Evolutionary conservation across 2,797 vertebrate genomes (phyloP).

Genomic region (Toxotes lorentzi): DNA sequence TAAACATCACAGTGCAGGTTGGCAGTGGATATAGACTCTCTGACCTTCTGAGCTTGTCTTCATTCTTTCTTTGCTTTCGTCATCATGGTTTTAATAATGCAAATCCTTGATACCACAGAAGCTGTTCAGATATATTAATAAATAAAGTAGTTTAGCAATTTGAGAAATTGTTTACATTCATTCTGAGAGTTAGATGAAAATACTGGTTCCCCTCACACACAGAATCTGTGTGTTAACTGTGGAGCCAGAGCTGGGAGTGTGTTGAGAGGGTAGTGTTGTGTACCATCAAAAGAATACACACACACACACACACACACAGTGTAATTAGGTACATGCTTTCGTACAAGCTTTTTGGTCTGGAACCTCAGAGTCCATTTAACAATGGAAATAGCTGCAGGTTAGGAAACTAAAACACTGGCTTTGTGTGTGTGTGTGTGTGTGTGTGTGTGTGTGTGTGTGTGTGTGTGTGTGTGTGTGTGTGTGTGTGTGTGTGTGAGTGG

Average conservation of each 20-base stretch:
- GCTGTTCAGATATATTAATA: background rate
- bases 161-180: background rate
- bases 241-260: background rate
- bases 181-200: too few species aligned
- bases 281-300: constrained; percentile 20
- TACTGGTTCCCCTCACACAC: too few species aligned
- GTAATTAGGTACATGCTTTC: constrained; percentile 72
- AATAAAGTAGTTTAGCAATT: background rate
- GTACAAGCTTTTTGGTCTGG: constrained; percentile 63
- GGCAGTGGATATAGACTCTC: background rate
- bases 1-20: background rate
- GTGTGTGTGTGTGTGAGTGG: constrained; percentile 7
- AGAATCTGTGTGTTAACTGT: background rate
- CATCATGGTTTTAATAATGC: background rate
- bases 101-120: background rate
- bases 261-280: constrained; percentile 10
- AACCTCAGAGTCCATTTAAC: constrained; percentile 76
- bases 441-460: constrained; percentile 32
- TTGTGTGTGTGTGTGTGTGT: constrained; percentile 40
- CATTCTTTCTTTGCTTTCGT: background rate
- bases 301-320: constrained; percentile 24
- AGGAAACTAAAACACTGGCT: constrained; percentile 60
- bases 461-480: constrained; percentile 27
- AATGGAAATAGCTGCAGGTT: constrained; percentile 76
- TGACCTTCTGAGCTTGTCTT: constrained; percentile 16